These are phyloP conservation scores for Collichthys lucidus DNA, from an alignment of 2,113 vertebrate species.

Conservation along the genomic window DNA sequence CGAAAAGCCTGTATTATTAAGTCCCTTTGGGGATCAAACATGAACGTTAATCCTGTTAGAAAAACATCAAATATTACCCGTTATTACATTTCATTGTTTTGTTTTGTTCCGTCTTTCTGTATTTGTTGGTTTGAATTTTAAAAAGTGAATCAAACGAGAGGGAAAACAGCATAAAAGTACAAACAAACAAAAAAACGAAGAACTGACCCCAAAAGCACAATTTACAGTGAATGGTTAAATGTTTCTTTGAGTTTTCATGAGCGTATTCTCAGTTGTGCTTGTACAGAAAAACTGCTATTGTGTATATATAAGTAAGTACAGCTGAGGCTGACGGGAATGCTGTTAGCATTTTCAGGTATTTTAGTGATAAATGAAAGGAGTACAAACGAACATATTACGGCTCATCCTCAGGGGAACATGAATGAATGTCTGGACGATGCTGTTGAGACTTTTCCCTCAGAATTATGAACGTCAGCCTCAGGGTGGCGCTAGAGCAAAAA, in stretches of 20 bases:
- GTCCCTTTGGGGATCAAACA: background rate
- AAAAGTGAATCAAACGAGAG: background rate
- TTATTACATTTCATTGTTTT: background rate
- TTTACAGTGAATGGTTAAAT: background rate
- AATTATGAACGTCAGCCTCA: background rate
- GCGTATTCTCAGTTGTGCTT: background rate
- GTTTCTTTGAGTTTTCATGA: background rate
- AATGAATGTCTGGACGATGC: background rate
- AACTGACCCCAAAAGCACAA: background rate
- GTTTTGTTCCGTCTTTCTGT: background rate
- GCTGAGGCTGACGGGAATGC: too few species aligned
- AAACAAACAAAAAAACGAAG: background rate
- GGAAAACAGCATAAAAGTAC: background rate
- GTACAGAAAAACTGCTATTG: too few species aligned
- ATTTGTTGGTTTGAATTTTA: background rate
- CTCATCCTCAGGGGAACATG: background rate
- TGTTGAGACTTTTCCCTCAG: background rate
- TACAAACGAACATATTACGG: background rate
- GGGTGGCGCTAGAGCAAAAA: too few species aligned
- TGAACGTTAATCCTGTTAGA: background rate
- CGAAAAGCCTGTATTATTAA: background rate
- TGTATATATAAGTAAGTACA: too few species aligned
- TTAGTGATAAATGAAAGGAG: background rate
- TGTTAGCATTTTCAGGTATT: too few species aligned
- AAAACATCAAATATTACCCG: constrained; percentile 5